These are phyloP conservation scores for Leptocoma aspasia DNA, from an alignment of 2,113 vertebrate species.

Conservation along the genomic window DNA sequence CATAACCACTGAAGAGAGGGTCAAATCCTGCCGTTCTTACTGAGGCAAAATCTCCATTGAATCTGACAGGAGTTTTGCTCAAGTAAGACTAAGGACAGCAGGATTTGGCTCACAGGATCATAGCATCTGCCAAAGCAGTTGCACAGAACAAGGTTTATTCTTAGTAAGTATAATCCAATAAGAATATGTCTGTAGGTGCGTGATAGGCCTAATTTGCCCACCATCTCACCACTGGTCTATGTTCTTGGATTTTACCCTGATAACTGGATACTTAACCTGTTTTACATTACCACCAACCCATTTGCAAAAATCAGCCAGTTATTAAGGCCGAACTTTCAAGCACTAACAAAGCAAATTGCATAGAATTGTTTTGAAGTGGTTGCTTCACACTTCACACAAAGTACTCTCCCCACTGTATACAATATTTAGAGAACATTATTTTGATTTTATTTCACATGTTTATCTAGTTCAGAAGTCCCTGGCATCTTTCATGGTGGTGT, in stretches of 20 bases:
- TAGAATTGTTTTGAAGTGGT: not conserved
- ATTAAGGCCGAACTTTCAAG: not conserved
- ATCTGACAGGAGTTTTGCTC: slow-evolving; percentile 64
- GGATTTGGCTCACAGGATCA: slow-evolving; percentile 68
- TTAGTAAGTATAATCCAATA: slow-evolving; percentile 72
- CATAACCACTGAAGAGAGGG: not conserved
- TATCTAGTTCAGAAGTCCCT: not conserved
- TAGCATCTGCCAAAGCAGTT: slow-evolving; percentile 66
- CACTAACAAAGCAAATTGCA: not conserved
- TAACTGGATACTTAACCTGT: not conserved
- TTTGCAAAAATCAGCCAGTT: not conserved
- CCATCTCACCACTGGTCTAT: slow-evolving; percentile 2
- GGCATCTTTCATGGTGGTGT: not conserved
- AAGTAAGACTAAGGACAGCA: slow-evolving; percentile 65
- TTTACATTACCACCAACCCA: not conserved
- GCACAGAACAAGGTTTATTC: slow-evolving; percentile 66
- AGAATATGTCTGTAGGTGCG: slow-evolving; percentile 67
- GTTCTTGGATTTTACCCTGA: not conserved
- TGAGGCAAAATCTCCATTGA: slow-evolving; percentile 44
- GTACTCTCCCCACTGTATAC: not conserved
- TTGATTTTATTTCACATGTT: not conserved
- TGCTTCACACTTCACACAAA: not conserved
- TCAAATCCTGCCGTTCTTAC: slow-evolving; percentile 36
- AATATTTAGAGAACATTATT: not conserved
- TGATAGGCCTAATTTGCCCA: slow-evolving; percentile 64